These are phyloP conservation scores for Tonatia bakeri DNA, from an alignment of 2,113 vertebrate species.

Conservation along the genomic window DNA sequence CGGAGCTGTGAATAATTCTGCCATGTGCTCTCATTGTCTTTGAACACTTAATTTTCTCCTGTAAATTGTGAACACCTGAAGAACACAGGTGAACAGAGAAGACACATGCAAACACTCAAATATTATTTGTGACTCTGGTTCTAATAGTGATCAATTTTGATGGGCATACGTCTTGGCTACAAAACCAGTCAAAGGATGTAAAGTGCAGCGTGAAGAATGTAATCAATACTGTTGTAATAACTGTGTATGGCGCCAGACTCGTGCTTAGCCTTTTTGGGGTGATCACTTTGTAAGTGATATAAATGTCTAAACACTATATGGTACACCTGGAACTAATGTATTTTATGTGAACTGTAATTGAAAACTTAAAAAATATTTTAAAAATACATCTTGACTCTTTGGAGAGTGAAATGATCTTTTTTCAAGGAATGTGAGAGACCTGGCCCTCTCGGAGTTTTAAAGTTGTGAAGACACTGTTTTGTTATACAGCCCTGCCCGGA, in stretches of 20 bases:
- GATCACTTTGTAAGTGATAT: too few relatives aligned
- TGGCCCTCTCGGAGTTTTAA: background rate
- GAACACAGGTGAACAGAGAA: fast-evolving
- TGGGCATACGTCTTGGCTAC: background rate
- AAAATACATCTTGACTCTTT: too few relatives aligned
- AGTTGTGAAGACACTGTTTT: background rate
- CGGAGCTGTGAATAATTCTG: background rate
- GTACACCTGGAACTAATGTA: too few relatives aligned
- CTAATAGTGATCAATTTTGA: fast-evolving
- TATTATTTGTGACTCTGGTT: background rate
- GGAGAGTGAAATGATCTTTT: background rate
- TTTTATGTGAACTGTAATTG: too few relatives aligned
- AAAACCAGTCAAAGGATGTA: too few relatives aligned
- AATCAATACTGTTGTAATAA: too few relatives aligned
- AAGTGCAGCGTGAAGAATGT: too few relatives aligned
- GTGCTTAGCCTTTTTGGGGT: too few relatives aligned
- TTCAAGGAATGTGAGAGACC: background rate
- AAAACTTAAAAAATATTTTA: too few relatives aligned
- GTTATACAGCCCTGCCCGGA: background rate
- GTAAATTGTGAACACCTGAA: background rate
- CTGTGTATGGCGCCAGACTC: too few relatives aligned
- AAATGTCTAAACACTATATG: too few relatives aligned
- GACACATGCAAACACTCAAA: background rate
- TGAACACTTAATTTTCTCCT: background rate
- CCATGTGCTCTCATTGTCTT: background rate